phyloP scores from a whole-genome alignment of 1,140 invertebrate genomes.

The Drosophila bipectinata region DNA sequence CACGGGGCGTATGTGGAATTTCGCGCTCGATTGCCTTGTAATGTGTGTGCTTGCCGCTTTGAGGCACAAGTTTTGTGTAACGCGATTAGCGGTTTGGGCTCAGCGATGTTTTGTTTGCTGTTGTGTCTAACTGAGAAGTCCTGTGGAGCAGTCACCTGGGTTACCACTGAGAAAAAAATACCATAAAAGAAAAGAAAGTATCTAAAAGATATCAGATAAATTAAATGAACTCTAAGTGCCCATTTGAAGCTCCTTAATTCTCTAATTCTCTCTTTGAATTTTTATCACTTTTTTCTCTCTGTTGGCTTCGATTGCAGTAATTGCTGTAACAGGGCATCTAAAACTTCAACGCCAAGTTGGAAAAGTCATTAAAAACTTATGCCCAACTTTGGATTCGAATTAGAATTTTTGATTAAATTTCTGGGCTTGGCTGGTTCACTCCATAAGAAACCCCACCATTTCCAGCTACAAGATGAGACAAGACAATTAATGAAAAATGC shows the following conservation, averaged over 20 bases:
- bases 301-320: constrained; percentile 57
- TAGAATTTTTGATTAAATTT: constrained; percentile 76
- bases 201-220: not conserved
- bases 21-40: constrained; percentile 72
- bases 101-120: constrained; percentile 57
- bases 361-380: constrained; percentile 80
- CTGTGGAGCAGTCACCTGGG: constrained; percentile 12
- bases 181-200: not conserved
- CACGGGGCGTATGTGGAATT: constrained; percentile 75
- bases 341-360: constrained; percentile 39
- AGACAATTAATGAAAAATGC: constrained; percentile 81
- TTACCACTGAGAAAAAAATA: not conserved
- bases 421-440: constrained; percentile 23
- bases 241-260: not conserved
- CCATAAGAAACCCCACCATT: constrained; percentile 15
- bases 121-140: constrained; percentile 56
- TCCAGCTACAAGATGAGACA: constrained; percentile 41
- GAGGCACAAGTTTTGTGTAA: constrained; percentile 72
- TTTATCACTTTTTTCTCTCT: not conserved
- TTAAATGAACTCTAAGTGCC: too few relatives aligned
- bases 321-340: constrained; percentile 53
- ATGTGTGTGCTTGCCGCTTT: constrained; percentile 11
- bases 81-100: constrained; percentile 76
- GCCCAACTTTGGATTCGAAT: constrained; percentile 68
- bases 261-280: not conserved